Conservation (phyloP, 2,888 invertebrate genomes). For the Rotaria sp. region DNA sequence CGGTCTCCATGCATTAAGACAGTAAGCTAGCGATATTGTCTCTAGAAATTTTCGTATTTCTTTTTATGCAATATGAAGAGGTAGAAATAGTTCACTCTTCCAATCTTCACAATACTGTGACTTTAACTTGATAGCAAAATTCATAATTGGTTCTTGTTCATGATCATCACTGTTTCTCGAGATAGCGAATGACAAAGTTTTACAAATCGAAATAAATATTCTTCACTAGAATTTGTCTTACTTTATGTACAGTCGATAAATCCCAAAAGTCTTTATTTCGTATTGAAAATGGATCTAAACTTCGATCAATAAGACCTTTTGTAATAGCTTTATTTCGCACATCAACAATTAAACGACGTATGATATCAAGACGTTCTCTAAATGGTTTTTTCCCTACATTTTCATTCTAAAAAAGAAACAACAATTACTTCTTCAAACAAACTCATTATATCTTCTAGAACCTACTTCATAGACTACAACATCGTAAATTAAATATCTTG, state of each 20-base stretch:
- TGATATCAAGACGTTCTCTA: conserved; percentile 69
- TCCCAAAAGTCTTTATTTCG: conserved; percentile 86
- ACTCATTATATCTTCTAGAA: conserved; percentile 34
- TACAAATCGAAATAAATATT: too few relatives aligned
- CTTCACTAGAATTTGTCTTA: conserved; percentile 41
- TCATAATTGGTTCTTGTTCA: too few relatives aligned
- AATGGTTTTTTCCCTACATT: conserved; percentile 73
- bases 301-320: conserved; percentile 67
- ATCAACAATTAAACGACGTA: conserved; percentile 61
- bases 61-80: too few relatives aligned
- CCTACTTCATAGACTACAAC: conserved; percentile 70
- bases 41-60: too few relatives aligned
- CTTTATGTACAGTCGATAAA: conserved; percentile 56
- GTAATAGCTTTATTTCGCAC: conserved; percentile 69
- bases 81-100: too few relatives aligned
- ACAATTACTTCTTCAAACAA: neutral
- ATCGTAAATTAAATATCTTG: conserved; percentile 88
- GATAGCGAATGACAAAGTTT: too few relatives aligned
- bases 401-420: conserved; percentile 57
- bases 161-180: too few relatives aligned
- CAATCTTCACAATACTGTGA: too few relatives aligned
- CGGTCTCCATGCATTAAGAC: too few relatives aligned
- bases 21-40: too few relatives aligned
- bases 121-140: too few relatives aligned
- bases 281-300: conserved; percentile 79